phyloP scores from a whole-genome alignment of 2,888 invertebrate genomes.

The Antheraea assamensis region DNA sequence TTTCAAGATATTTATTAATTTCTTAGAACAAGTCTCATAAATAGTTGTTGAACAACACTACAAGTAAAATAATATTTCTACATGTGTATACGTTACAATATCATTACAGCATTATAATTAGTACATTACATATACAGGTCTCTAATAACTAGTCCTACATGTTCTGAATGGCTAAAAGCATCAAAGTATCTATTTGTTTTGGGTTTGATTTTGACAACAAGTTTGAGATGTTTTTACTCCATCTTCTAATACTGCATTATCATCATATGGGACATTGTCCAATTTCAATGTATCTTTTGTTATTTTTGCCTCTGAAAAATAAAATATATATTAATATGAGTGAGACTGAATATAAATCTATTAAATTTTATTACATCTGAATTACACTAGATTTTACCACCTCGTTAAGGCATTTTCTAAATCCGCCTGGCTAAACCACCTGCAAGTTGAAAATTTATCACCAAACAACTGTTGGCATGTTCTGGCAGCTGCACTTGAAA shows the following conservation, averaged over 20 bases:
- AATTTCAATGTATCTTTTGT: slow-evolving; percentile 82
- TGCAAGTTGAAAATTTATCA: too few species aligned
- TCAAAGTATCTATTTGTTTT: slow-evolving; percentile 15
- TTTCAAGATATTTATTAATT: too few species aligned
- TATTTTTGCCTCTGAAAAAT: slow-evolving; percentile 83
- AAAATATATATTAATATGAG: slow-evolving; percentile 9
- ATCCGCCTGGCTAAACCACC: too few species aligned
- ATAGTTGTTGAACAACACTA: too few species aligned
- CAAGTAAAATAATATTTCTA: too few species aligned
- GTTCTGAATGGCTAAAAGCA: background rate
- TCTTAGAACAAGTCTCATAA: too few species aligned
- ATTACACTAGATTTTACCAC: too few species aligned
- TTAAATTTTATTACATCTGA: too few species aligned
- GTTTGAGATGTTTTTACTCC: slow-evolving; percentile 38
- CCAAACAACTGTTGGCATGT: too few species aligned
- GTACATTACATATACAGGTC: background rate
- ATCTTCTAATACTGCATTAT: slow-evolving; percentile 69
- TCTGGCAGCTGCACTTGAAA: too few species aligned
- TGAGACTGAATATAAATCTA: background rate
- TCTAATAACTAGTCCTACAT: background rate
- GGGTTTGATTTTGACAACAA: slow-evolving; percentile 56
- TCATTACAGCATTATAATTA: background rate
- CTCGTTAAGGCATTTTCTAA: too few species aligned
- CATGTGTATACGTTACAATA: too few species aligned
- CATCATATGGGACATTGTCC: slow-evolving; percentile 85